Evolutionary conservation across 2,888 invertebrate genomes (phyloP).

Genomic region (Hyalella azteca): DNA sequence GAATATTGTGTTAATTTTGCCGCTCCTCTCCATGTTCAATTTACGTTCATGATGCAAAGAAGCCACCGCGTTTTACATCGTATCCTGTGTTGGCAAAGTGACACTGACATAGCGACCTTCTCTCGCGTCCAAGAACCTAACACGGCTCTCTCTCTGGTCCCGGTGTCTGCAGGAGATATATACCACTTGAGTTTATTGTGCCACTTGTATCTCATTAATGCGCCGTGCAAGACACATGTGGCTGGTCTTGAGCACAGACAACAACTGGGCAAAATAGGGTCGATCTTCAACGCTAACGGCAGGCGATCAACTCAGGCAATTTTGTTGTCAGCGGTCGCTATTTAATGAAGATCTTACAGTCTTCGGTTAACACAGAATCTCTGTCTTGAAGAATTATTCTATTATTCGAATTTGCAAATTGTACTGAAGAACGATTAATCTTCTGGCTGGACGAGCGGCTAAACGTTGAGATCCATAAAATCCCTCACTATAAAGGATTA

Average conservation of each 20-base stretch:
- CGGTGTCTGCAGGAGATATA: background rate
- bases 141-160: background rate
- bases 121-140: background rate
- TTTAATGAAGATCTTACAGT: conserved; percentile 12
- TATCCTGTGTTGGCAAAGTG: conserved; percentile 14
- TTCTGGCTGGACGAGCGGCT: no score
- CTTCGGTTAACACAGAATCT: no score
- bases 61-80: background rate
- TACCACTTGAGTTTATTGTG: conserved; percentile 2
- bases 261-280: no score
- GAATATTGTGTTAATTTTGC: no score
- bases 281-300: background rate
- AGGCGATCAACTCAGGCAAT: background rate
- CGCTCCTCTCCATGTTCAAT: no score
- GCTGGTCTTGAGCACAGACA: no score
- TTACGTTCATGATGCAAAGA: no score
- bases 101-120: conserved; percentile 29
- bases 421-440: no score
- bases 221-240: background rate
- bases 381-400: no score
- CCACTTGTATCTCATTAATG: background rate
- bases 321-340: background rate
- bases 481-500: no score
- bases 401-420: no score
- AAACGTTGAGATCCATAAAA: no score